Evolutionary conservation across 2,113 vertebrate species (phyloP).

Genomic region (Salvelinus alpinus): DNA sequence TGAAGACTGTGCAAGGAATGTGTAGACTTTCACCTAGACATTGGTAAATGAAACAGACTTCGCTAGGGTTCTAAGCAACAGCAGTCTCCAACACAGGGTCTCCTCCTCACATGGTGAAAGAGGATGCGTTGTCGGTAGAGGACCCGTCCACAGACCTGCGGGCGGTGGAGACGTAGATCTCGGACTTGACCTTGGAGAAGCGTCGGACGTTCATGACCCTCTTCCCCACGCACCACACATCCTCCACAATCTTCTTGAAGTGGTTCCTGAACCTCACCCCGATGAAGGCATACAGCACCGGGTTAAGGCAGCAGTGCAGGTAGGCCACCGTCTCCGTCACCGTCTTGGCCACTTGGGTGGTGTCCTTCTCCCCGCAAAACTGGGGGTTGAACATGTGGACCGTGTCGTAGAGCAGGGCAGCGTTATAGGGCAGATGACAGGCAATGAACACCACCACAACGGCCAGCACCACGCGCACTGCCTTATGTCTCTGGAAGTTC

Average conservation of each 20-base stretch:
- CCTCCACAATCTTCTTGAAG: slow-evolving; percentile 80
- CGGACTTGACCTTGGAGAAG: slow-evolving; percentile 67
- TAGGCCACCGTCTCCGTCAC: slow-evolving; percentile 82
- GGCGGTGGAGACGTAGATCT: slow-evolving; percentile 63
- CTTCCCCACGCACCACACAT: slow-evolving; percentile 76
- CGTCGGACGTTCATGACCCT: slow-evolving; percentile 58
- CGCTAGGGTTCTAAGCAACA: too few relatives aligned
- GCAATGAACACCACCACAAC: slow-evolving; percentile 83
- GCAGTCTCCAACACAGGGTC: neutral
- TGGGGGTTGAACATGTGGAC: slow-evolving; percentile 44
- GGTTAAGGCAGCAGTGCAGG: slow-evolving; percentile 91
- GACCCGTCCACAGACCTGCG: slow-evolving; percentile 73
- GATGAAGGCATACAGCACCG: slow-evolving; percentile 90
- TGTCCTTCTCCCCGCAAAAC: slow-evolving; percentile 43
- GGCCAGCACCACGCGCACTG: slow-evolving; percentile 82
- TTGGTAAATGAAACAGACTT: too few relatives aligned
- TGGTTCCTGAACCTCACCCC: slow-evolving; percentile 88
- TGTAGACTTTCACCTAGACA: too few relatives aligned
- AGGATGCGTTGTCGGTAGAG: slow-evolving; percentile 73
- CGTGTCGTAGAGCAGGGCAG: slow-evolving; percentile 72
- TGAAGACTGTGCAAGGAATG: too few relatives aligned
- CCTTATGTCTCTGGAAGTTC: slow-evolving; percentile 83
- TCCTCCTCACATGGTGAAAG: slow-evolving; percentile 79
- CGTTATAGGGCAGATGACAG: slow-evolving; percentile 88
- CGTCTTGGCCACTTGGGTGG: slow-evolving; percentile 35